phyloP scores from a whole-genome alignment of 1,140 invertebrate species.

The Drosophila busckii region DNA sequence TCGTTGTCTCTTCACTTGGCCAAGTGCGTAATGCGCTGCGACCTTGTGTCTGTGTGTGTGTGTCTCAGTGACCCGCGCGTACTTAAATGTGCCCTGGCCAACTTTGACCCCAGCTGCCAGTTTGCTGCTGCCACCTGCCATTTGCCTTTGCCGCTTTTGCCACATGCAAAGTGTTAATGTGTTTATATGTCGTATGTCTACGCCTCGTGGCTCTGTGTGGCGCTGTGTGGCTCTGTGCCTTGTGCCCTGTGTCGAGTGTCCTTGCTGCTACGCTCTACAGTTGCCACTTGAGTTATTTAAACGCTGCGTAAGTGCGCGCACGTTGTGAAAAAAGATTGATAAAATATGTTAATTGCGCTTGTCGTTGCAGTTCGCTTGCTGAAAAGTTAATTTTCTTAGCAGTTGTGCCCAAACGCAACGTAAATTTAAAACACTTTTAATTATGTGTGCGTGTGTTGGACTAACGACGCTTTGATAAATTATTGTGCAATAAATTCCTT shows the following conservation, averaged over 20 bases:
- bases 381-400: slow-evolving; percentile 71
- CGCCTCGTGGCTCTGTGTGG: background rate
- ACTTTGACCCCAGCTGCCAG: slow-evolving; percentile 44
- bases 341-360: slow-evolving; percentile 75
- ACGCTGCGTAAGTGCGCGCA: slow-evolving; percentile 64
- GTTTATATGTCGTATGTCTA: slow-evolving; percentile 46
- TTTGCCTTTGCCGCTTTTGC: slow-evolving; percentile 5
- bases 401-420: slow-evolving; percentile 37
- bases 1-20: slow-evolving; percentile 36
- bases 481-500: too few relatives aligned
- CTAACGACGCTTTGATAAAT: slow-evolving; percentile 22
- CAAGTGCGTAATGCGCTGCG: slow-evolving; percentile 38
- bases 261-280: slow-evolving; percentile 57
- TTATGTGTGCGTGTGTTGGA: slow-evolving; percentile 40
- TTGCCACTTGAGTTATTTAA: slow-evolving; percentile 77
- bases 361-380: slow-evolving; percentile 38
- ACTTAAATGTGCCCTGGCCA: slow-evolving; percentile 64
- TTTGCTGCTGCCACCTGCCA: background rate
- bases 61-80: slow-evolving; percentile 27
- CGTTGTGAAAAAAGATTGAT: slow-evolving; percentile 59
- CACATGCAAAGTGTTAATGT: slow-evolving; percentile 70
- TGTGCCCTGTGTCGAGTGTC: slow-evolving; percentile 47
- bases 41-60: too few relatives aligned
- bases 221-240: too few relatives aligned
- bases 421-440: slow-evolving; percentile 67